Conservation (phyloP, 1,140 invertebrate species). For the Zaprionus taronus region DNA sequence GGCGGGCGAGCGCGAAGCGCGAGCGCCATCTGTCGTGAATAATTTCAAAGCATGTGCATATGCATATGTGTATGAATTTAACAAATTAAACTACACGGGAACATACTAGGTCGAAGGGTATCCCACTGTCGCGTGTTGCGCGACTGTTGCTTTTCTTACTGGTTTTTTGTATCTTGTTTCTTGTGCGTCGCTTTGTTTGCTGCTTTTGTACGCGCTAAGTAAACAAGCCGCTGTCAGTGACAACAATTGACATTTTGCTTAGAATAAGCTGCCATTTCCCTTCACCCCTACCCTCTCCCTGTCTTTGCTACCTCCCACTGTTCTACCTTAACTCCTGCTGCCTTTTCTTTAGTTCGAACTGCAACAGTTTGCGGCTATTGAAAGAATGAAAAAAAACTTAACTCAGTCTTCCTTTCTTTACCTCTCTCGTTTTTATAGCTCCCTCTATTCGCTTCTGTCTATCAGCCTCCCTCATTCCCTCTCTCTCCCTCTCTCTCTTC, state of each 20-base stretch:
- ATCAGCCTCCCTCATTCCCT: background rate
- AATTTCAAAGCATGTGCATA: no score
- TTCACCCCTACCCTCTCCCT: background rate
- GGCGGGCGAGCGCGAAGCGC: no score
- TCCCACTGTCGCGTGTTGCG: no score
- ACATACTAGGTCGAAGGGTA: no score
- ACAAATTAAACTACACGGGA: no score
- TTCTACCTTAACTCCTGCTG: background rate
- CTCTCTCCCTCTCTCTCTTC: background rate
- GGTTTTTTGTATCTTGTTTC: background rate
- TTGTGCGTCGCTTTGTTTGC: slow-evolving; percentile 55
- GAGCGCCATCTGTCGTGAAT: no score
- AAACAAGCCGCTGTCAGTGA: slow-evolving; percentile 71
- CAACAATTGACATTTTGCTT: slow-evolving; percentile 62
- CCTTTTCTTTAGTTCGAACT: slow-evolving; percentile 19
- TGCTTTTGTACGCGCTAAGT: slow-evolving; percentile 64
- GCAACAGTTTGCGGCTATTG: slow-evolving; percentile 51
- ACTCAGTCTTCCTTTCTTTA: background rate
- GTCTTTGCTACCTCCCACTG: background rate
- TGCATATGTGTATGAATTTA: no score
- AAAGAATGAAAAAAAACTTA: slow-evolving; percentile 27
- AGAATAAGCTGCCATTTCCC: slow-evolving; percentile 10
- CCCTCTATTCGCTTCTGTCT: background rate
- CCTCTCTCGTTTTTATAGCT: background rate
- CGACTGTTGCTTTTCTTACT: no score